These are phyloP conservation scores for Argyrosomus japonicus DNA, from an alignment of 2,113 vertebrate genomes.

Conservation along the genomic window DNA sequence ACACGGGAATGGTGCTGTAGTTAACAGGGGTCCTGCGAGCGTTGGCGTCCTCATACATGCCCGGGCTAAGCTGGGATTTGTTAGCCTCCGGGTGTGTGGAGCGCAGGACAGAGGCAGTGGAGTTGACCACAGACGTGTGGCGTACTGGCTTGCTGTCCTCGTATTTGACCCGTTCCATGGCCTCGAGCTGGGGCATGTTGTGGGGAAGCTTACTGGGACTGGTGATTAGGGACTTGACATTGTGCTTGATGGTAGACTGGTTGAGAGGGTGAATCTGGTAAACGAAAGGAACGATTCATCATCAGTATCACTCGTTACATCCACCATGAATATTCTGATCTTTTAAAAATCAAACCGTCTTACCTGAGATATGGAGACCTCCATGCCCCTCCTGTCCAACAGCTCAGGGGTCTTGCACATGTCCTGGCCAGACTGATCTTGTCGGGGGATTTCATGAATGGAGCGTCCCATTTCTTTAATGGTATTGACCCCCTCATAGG, in stretches of 20 bases:
- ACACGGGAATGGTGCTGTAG: slow-evolving; percentile 90
- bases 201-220: slow-evolving; percentile 91
- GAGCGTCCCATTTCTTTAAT: slow-evolving; percentile 99
- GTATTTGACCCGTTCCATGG: slow-evolving; percentile 91
- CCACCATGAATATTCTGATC: neutral
- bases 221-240: slow-evolving; percentile 97
- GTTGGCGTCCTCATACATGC: slow-evolving; percentile 94
- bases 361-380: slow-evolving; percentile 96
- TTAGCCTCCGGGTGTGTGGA: slow-evolving; percentile 93
- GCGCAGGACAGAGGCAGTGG: slow-evolving; percentile 94
- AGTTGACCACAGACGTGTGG: slow-evolving; percentile 95
- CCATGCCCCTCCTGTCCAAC: slow-evolving; percentile 87
- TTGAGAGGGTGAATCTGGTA: slow-evolving; percentile 91
- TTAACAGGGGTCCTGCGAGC: slow-evolving; percentile 95
- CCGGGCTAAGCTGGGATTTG: slow-evolving; percentile 95
- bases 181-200: slow-evolving; percentile 89
- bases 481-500: slow-evolving; percentile 95
- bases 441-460: slow-evolving; percentile 97
- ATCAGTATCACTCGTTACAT: neutral
- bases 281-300: neutral
- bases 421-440: slow-evolving; percentile 91
- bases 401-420: slow-evolving; percentile 93
- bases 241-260: slow-evolving; percentile 96
- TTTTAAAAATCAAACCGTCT: neutral
- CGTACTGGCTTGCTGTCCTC: slow-evolving; percentile 92